phyloP scores from a whole-genome alignment of 1,140 invertebrate species.

The Helicoverpa zea region DNA sequence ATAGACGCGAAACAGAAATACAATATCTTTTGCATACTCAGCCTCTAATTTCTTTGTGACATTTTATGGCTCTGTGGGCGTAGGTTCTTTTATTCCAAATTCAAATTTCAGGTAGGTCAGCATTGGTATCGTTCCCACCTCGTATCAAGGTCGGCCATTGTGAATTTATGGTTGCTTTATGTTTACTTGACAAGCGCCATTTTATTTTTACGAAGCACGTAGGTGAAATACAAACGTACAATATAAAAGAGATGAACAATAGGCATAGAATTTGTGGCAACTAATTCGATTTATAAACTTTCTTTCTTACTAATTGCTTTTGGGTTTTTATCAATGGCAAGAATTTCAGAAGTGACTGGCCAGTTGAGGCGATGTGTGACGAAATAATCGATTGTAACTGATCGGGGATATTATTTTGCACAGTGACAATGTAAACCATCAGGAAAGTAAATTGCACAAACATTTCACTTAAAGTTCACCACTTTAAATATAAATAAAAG shows the following conservation, averaged over 20 bases:
- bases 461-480: conserved; percentile 14
- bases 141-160: conserved; percentile 35
- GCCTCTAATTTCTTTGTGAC: not conserved
- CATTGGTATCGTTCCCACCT: not conserved
- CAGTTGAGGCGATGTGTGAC: too few species aligned
- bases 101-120: conserved; percentile 31
- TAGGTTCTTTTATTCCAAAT: conserved; percentile 25
- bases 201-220: conserved; percentile 10
- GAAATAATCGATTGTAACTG: not conserved
- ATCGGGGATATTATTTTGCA: not conserved
- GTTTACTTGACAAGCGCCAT: not conserved
- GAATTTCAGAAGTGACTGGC: too few species aligned
- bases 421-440: not conserved
- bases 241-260: too few species aligned
- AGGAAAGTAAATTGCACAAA: conserved; percentile 10
- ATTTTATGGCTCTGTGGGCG: conserved; percentile 36
- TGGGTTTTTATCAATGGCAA: too few species aligned
- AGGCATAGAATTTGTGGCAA: too few species aligned
- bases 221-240: too few species aligned
- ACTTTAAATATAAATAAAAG: conserved; percentile 17
- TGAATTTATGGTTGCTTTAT: not conserved
- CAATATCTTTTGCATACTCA: conserved; percentile 35
- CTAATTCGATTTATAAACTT: too few species aligned
- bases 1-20: conserved; percentile 15
- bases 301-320: too few species aligned